Evolutionary conservation across 2,888 invertebrate species (phyloP).

Genomic region (Oithona nana): DNA sequence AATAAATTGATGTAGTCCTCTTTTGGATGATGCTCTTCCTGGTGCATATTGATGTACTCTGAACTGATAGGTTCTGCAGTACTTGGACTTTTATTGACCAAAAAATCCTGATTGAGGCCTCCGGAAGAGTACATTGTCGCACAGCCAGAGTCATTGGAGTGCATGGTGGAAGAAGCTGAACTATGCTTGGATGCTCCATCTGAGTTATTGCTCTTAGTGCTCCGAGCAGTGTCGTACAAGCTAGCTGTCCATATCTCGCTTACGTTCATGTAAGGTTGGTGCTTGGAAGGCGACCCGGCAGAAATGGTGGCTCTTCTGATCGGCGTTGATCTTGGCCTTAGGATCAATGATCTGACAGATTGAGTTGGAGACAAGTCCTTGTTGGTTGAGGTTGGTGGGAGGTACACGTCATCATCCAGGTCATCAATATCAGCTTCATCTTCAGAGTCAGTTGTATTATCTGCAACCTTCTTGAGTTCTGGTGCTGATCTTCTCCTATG

Average conservation of each 20-base stretch:
- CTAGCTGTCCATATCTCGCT: conserved; percentile 6
- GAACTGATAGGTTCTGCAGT: not conserved
- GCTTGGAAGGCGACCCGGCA: conserved; percentile 6
- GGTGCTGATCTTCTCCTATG: not conserved
- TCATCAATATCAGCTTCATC: not conserved
- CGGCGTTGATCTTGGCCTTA: conserved; percentile 14
- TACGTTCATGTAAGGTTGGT: conserved; percentile 9
- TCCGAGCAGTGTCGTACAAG: not conserved
- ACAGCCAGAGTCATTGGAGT: conserved; percentile 6
- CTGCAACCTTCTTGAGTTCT: not conserved
- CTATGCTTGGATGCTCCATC: not conserved
- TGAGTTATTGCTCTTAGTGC: not conserved
- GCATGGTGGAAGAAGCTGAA: conserved; percentile 2
- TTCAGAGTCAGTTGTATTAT: not conserved
- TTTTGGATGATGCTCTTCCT: not conserved
- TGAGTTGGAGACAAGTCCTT: conserved; percentile 3
- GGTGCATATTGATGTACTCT: not conserved
- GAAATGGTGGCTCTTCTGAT: conserved; percentile 10
- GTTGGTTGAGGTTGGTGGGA: not conserved
- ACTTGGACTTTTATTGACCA: not conserved
- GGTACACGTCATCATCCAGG: not conserved
- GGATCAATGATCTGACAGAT: conserved; percentile 5
- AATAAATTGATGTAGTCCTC: not conserved
- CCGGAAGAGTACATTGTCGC: not conserved
- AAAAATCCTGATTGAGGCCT: not conserved